Evolutionary conservation across 2,113 vertebrate species (phyloP).

Genomic region (Empidonax traillii): DNA sequence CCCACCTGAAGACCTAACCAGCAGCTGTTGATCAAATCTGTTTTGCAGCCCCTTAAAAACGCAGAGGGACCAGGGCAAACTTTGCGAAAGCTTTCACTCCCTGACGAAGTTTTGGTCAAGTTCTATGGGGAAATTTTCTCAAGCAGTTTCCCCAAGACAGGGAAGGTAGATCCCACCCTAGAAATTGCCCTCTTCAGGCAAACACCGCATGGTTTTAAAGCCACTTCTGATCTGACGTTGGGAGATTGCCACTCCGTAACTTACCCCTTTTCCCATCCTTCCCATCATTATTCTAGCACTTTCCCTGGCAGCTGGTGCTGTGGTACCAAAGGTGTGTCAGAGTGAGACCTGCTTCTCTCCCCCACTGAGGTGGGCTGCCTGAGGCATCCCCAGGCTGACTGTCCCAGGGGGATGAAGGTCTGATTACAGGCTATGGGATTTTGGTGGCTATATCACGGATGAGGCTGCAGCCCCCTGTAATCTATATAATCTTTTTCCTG

Average conservation of each 20-base stretch:
- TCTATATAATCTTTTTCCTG: background rate
- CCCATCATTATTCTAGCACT: background rate
- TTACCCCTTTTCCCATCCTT: background rate
- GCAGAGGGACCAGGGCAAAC: background rate
- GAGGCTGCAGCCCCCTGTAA: background rate
- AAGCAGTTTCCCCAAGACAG: background rate
- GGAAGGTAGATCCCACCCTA: background rate
- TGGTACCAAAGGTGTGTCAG: accelerated
- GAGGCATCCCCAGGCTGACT: background rate
- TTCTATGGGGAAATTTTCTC: background rate
- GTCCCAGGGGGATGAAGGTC: background rate
- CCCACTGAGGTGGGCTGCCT: background rate
- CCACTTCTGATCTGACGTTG: background rate
- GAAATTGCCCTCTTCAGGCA: background rate
- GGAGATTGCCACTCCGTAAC: accelerated
- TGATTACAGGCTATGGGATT: background rate
- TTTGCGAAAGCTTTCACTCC: background rate
- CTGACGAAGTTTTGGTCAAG: background rate
- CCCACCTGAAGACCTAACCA: background rate
- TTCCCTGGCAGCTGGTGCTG: background rate
- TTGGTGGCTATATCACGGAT: accelerated
- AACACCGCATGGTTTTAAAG: accelerated
- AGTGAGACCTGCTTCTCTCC: background rate
- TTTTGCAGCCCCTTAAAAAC: background rate
- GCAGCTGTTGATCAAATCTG: background rate